Base-by-base conservation (phyloP, 2,797 vertebrate genomes). In the Tenualosa thibaudeaui region DNA sequence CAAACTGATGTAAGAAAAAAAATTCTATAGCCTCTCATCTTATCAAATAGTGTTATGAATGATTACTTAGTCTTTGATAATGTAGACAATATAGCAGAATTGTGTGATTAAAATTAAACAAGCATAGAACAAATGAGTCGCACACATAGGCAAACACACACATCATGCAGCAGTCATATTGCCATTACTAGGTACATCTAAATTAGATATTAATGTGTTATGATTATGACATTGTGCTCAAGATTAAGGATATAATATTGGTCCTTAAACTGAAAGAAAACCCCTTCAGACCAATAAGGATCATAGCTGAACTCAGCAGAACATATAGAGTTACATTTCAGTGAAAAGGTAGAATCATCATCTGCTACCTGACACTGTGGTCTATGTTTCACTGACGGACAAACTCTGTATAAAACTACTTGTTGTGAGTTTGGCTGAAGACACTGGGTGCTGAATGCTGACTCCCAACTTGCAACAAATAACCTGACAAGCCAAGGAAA, bases 401-500 rank as follows among this genome's bases (percentile, higher is more conserved):
- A 17, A 7, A 37, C 31, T 75, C 40, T 46, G 40, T 40, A 40
- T 78, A 43, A 78, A 1, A 78, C 22, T 40, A 78, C 46, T 43
- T 78, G 40, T 7, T 40, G 71, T 78, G 71, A 17, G 40, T 43
- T 78, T 78, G 71, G 71, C 71, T 22, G 71, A 78, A 40, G 71
- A 78, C 71, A 78, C 71, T 46, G 71, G 71, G 37, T 22, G 71
- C 71, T 46, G 37, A 46, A 2, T 78, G 40, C 71, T 78, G 71
- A 22, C 58, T 62, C 58, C 58, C 58, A 24, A 78, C 40, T 43
- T 7, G 40, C 22, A 78, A 43, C 71, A 78, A 78, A 78, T 78
- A 78, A 43, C 71, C 71, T 46, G 71, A 78, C 37, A 43, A 31
- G 68, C 68, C 68, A 75, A 75, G 68, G 68, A 75, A 75, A 75